Evolutionary conservation across 2,797 vertebrate species (phyloP), one percentile per base, ranked within the genome.

Genomic region (Gymnodraco acuticeps): DNA sequence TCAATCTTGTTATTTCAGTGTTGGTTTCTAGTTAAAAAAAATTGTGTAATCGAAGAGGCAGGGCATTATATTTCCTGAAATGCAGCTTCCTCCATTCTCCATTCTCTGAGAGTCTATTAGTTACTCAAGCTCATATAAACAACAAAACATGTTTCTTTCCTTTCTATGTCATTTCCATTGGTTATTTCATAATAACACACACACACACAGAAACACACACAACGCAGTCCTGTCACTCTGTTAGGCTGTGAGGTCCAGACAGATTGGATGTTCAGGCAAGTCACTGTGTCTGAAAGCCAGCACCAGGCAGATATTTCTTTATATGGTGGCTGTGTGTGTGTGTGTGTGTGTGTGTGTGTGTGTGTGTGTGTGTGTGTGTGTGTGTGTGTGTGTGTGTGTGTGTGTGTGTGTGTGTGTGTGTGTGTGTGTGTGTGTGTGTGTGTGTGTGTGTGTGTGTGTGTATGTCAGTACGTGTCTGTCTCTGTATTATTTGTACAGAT

Each of bases 161-260:
- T 12, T 31, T 27, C 33, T 38, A 7, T 38, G 33, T 13, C 31
- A 50, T 53, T 47, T 11, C n/a, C 15, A 3, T 54, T 20, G 15
- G 50, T 13, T 59, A 16, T 69, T 64, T 43, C 33, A 11, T 46
- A 43, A 20, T 45, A 38, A 75, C 45, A 41, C 10, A 27, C 47
- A 58, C 61, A 69, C 33, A 55, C 33, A 48, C 3, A 50, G 19
- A 56, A 17, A 73, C 11, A 73, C 31, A 17, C 1, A 42, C 14
- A 16, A 50, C 55, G 46, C 42, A 52, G 65, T 88, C 73, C 70
- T 19, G 42, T 77, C 72, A 64, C 13, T 78, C 63, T 56, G 66
- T 75, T 62, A 77, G 64, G 75, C 74, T 85, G 83, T 71, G 84
- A 78, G 70, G 76, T 84, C 87, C 86, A 87, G 75, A 89, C 86